Base-by-base conservation (phyloP, 2,113 vertebrate species). In the Phoxinus phoxinus region DNA sequence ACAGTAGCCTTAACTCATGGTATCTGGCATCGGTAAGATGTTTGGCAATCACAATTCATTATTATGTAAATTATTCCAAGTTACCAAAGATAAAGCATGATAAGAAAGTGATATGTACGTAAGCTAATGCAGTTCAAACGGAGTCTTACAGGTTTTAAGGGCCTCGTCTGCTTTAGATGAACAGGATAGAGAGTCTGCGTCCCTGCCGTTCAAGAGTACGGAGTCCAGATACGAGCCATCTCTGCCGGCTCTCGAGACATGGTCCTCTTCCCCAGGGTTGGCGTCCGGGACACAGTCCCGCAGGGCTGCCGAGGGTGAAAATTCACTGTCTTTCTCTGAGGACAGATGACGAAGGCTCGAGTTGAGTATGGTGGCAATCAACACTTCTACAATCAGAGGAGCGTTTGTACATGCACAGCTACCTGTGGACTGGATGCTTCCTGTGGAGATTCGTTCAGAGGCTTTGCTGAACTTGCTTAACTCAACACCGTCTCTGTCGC, bases 401-500 rank as follows among this genome's bases (percentile, higher is more conserved):
- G 8, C 21, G 67, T 63, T 12, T 23, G 8, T 25, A 12, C 15
- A 25, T 35, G 53, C 46, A 6, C 6, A 3, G 87, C 86, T 90
- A 98, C 98, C 97, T 95, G 96, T 92, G 46, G 95, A 96, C 61
- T 95, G 96, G 3, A 94, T 92, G 83, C 93, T 94, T 89, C 94
- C 89, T 11, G 92, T 93, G 87, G 95, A 95, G 65, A 94, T 93
- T 84, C 90, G 93, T 46, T 95, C 96, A 23, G 94, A 87, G 27
- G 95, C 96, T 88, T 93, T 95, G 63, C 94, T 94, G 87, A 96
- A 92, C 86, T 95, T 95, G 83, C 93, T 92, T 69, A 91, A 91
- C 81, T 96, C 96, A 75, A 96, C 96, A 1, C 96, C 94, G 7
- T 98, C 96, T 91, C 94, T 95, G 65, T 98, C 97, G 74, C 95